These are phyloP conservation scores for Heterodera schachtii DNA, from an alignment of 1,140 invertebrate species.

Conservation along the genomic window DNA sequence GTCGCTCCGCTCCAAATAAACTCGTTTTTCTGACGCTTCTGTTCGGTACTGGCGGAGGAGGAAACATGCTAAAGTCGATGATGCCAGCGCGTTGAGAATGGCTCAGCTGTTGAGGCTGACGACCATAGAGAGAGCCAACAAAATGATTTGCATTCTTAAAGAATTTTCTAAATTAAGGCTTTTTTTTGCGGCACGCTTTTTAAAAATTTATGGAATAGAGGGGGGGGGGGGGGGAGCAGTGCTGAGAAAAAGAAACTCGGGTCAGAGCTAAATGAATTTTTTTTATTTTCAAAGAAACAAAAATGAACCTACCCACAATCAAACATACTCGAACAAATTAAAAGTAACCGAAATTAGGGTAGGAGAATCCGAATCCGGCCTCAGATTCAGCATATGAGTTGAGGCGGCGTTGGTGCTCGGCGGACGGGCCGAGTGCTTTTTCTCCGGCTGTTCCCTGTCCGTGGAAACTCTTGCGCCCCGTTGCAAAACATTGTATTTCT, in stretches of 20 bases:
- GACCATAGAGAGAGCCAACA: background rate
- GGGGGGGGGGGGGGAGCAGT: too few relatives aligned
- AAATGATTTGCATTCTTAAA: background rate
- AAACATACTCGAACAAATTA: too few relatives aligned
- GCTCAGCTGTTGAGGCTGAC: background rate
- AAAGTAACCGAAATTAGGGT: too few relatives aligned
- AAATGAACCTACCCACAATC: too few relatives aligned
- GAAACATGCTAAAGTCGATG: background rate
- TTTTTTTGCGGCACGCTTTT: too few relatives aligned
- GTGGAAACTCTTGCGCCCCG: constrained; percentile 43
- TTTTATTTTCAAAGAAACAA: too few relatives aligned
- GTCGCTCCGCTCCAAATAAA: background rate
- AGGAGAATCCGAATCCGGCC: too few relatives aligned
- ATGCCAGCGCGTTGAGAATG: background rate
- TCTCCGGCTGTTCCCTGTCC: constrained; percentile 27
- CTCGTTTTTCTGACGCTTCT: background rate
- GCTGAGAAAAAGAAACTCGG: too few relatives aligned
- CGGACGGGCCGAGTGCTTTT: background rate
- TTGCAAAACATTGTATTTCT: constrained; percentile 46
- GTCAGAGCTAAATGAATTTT: too few relatives aligned
- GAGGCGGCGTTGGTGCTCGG: background rate
- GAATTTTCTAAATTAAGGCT: too few relatives aligned
- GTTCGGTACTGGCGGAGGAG: background rate
- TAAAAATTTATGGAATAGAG: too few relatives aligned
- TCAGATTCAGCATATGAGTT: background rate